Base-by-base conservation (phyloP, 2,888 invertebrate genomes). In the Heteromurus nitidus region DNA sequence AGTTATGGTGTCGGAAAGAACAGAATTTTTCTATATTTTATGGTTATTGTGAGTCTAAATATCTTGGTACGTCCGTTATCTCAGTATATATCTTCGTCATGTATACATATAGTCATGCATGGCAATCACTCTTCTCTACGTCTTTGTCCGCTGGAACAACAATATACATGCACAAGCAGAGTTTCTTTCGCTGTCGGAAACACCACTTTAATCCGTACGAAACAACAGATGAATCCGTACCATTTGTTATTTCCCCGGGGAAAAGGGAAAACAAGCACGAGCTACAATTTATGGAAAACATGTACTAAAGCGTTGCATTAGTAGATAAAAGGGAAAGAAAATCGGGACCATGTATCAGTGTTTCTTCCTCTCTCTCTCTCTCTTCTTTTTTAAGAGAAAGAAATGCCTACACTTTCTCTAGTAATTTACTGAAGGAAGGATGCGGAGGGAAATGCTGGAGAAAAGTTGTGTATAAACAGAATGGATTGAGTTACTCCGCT, bases 221-320 rank as follows among this genome's bases (percentile, higher is more conserved):
- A 67, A 55, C 50, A 30, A 73, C 50, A 73, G 67, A 75, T 65
- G 67, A 75, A 75, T 75, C 65, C 55, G 67, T 67, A 75, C 44
- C 53, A 75, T 76, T 76, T 44, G 68, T 68, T 68, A 76, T 76
- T 76, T 76, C 76, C 76, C 76, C 24, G n/a, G 76, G 60, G 76
- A 20, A 75, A 67, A 68, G 18, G n/a, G 5, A 11, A 11, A 22
- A 36, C 42, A 20, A 36, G 42, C 2, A 53, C 31, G 36, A 55
- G 42, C 9, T 20, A 55, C 47, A 26, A 47, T 73, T 28, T 73
- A 73, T 47, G 3, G 22, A 58, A 58, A 58, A 9, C n/a, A 58
- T 58, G 3, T 24, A 58, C 13, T 11, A 5, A 13, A 58, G n/a
- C 13, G 58, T 26, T 26, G 64, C 42, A 42, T 31, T 22, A 55